Percentiles rank a stretch among this genome's conserved stretches.
phyloP scores from a whole-genome alignment of 2,888 invertebrate species.

The Drosophila imparisetae region DNA sequence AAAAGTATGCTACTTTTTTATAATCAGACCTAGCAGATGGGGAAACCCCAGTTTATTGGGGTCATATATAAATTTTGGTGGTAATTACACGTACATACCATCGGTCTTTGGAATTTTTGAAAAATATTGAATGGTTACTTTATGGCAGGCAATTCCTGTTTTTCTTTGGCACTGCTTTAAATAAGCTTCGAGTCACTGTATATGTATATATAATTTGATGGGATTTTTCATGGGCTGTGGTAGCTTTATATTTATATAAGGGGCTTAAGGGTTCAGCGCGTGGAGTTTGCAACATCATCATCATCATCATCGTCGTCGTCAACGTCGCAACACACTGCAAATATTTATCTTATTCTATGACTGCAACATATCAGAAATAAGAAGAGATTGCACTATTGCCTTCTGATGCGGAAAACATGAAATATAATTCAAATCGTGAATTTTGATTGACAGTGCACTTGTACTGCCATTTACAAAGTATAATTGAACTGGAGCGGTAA shows the following conservation, averaged over 20 bases:
- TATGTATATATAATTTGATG: conserved; percentile 39
- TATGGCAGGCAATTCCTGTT: too few relatives aligned
- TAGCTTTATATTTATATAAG: conserved; percentile 61
- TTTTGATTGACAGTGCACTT: conserved; percentile 24
- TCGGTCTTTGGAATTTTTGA: too few relatives aligned
- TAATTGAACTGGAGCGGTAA: conserved; percentile 33
- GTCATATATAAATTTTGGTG: too few relatives aligned
- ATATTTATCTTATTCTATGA: conserved; percentile 59
- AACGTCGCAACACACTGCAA: conserved; percentile 42
- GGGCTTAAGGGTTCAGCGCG: conserved; percentile 36
- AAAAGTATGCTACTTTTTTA: too few relatives aligned
- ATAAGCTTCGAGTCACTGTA: too few relatives aligned
- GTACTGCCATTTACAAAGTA: conserved; percentile 26
- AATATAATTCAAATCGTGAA: conserved; percentile 20
- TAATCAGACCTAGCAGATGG: too few relatives aligned
- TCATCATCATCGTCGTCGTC: conserved; percentile 7
- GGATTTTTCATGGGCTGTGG: conserved; percentile 50
- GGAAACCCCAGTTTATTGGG: too few relatives aligned
- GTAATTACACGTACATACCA: too few relatives aligned
- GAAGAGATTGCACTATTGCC: conserved; percentile 22
- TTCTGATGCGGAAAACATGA: conserved; percentile 14
- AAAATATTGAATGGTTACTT: too few relatives aligned
- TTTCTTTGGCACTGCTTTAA: too few relatives aligned
- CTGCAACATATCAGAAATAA: conserved; percentile 42
- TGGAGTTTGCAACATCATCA: background rate